A percentile compares a stretch with the other conserved stretches of the same genome.
Conservation (phyloP, 2,113 vertebrate species). For the Atrichornis clamosus region DNA sequence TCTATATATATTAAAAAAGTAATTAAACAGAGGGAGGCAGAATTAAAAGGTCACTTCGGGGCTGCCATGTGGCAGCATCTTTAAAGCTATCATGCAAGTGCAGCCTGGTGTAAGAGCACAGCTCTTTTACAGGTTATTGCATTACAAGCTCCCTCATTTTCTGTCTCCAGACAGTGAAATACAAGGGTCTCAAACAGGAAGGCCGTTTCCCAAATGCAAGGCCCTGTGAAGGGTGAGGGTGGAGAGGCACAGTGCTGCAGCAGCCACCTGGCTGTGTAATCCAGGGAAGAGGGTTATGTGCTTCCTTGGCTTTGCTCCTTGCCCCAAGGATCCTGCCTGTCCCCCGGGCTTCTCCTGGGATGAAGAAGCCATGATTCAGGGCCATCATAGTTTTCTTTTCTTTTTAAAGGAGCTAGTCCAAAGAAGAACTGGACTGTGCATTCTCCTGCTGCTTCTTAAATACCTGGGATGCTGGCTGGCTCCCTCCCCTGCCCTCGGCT, state of each 20-base stretch:
- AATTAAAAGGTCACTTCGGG: slow-evolving; percentile 44
- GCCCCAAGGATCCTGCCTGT: background rate
- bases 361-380: background rate
- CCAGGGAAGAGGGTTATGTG: background rate
- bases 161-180: background rate
- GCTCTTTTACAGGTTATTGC: background rate
- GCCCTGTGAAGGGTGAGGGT: background rate
- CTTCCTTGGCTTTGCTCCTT: background rate
- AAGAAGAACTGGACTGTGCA: background rate
- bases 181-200: background rate
- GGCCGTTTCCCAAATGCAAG: background rate
- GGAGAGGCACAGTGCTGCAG: background rate
- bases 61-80: background rate
- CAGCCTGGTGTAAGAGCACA: background rate
- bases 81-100: background rate
- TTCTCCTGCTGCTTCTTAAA: background rate
- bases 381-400: background rate
- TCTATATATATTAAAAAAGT: background rate
- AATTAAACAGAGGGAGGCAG: slow-evolving; percentile 38
- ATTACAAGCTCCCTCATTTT: background rate
- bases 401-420: background rate
- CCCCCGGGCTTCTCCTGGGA: background rate
- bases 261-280: fast-evolving
- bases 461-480: background rate
- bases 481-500: background rate